Base-by-base conservation (phyloP, 2,888 invertebrate genomes). In the Clistopyga incitator region DNA sequence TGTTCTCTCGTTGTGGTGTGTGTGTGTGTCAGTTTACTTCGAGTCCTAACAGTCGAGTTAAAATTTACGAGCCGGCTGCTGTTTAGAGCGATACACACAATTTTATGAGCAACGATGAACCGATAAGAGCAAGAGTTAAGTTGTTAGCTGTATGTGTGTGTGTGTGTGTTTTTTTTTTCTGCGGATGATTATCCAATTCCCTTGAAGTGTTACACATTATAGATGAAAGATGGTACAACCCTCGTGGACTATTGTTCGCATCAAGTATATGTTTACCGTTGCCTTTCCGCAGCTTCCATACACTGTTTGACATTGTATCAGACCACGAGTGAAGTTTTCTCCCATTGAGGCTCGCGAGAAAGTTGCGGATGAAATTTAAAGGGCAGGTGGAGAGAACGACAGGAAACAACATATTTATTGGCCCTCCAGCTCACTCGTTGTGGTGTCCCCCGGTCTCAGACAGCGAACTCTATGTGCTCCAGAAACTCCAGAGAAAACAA, bases 101-200 rank as follows among this genome's bases (percentile, higher is more conserved):
- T 70, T 81, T 82, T 81, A 82, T 61, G 77, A 72, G 23, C 78
- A 72, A 84, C 81, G 81, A 86, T 86, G 75, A 79, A 82, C 59
- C 76, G 20, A 18, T 64, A 67, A 10, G 8, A 38, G 10, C 38
- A 38, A 10, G 68, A 76, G 50, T 42, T 3, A 29, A 29, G 29
- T 29, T 29, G 29, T 29, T 29, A 29, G 29, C 29, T 29, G 29
- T 29, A n/a, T n/a, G n/a, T n/a, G n/a, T n/a, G n/a, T n/a, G n/a
- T n/a, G n/a, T n/a, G n/a, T n/a, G n/a, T n/a, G n/a, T n/a, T n/a
- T n/a, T n/a, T n/a, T n/a, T n/a, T n/a, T n/a, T n/a, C n/a, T n/a
- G 64, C 75, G 47, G 72, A 67, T 80, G 75, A 85, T 85, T 76
- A 82, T 84, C 65, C 54, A 67, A 25, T 65, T 47, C 74, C 59